These are phyloP conservation scores for Sciurus vulgaris DNA, from an alignment of 2,797 vertebrate genomes.

Conservation along the genomic window DNA sequence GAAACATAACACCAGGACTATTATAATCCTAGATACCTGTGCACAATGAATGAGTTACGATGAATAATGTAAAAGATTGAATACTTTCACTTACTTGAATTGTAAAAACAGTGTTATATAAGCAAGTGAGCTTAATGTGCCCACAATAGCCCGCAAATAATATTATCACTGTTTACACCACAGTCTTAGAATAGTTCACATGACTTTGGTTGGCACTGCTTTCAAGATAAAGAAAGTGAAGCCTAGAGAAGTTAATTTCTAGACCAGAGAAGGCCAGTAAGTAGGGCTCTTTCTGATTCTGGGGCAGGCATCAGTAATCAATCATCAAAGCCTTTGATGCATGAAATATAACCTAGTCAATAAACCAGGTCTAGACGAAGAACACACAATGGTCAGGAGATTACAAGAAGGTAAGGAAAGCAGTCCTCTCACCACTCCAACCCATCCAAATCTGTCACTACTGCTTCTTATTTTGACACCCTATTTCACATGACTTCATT, in stretches of 20 bases:
- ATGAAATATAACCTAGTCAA: not conserved
- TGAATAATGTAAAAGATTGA: not conserved
- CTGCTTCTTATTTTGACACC: slow-evolving; percentile 14
- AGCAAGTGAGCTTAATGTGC: slow-evolving; percentile 15
- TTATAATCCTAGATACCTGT: not conserved
- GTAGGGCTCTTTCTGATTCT: not conserved
- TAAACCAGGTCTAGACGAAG: slow-evolving; percentile 12
- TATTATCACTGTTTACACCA: not conserved
- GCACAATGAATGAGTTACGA: not conserved
- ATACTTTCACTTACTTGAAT: slow-evolving; percentile 11
- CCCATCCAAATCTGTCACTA: not conserved
- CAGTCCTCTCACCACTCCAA: not conserved
- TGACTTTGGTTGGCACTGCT: not conserved
- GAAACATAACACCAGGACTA: not conserved
- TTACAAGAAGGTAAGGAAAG: not conserved
- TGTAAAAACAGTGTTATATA: slow-evolving; percentile 39
- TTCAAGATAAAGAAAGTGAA: slow-evolving; percentile 5
- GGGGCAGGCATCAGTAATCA: not conserved
- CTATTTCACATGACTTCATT: slow-evolving; percentile 60
- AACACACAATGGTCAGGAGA: not conserved
- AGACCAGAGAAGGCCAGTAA: not conserved
- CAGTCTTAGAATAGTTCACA: not conserved
- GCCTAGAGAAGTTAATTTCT: not conserved
- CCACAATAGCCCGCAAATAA: not conserved
- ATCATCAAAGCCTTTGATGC: not conserved